Percentiles rank a stretch among this genome's conserved stretches.
phyloP scores from a whole-genome alignment of 1,140 invertebrate species.

The Teleopsis dalmanni region DNA sequence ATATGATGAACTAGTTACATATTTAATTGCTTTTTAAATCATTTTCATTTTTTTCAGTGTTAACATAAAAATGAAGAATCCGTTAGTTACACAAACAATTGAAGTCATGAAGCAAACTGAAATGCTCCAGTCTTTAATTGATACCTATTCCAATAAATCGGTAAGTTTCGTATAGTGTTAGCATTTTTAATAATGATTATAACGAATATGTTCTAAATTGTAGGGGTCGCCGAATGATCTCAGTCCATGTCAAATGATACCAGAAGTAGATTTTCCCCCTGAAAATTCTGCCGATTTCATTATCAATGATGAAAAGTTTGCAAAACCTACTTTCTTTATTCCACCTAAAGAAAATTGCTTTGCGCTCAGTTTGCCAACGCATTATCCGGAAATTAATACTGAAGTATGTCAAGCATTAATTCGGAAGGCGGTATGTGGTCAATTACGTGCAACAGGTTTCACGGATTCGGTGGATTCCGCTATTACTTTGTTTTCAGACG shows the following conservation, averaged over 20 bases:
- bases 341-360: conserved; percentile 30
- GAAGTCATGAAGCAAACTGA: conserved; percentile 44
- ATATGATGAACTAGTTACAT: neutral
- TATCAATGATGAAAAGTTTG: conserved; percentile 34
- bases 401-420: conserved; percentile 21
- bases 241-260: conserved; percentile 43
- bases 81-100: conserved; percentile 38
- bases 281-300: conserved; percentile 37
- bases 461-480: conserved; percentile 40
- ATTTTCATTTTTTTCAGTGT: conserved; percentile 1
- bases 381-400: conserved; percentile 26
- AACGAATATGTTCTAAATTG: neutral
- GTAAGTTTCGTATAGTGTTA: conserved; percentile 15
- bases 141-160: conserved; percentile 41
- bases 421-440: conserved; percentile 37
- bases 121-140: conserved; percentile 38
- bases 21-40: neutral
- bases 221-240: conserved; percentile 37
- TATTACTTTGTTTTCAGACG: conserved; percentile 29
- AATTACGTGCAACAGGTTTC: conserved; percentile 35
- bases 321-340: conserved; percentile 41
- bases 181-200: neutral
- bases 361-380: conserved; percentile 28
- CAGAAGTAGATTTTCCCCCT: conserved; percentile 38
- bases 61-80: conserved; percentile 28